These are phyloP conservation scores for Lithophane socia DNA, from an alignment of 2,888 invertebrate species.

Conservation along the genomic window DNA sequence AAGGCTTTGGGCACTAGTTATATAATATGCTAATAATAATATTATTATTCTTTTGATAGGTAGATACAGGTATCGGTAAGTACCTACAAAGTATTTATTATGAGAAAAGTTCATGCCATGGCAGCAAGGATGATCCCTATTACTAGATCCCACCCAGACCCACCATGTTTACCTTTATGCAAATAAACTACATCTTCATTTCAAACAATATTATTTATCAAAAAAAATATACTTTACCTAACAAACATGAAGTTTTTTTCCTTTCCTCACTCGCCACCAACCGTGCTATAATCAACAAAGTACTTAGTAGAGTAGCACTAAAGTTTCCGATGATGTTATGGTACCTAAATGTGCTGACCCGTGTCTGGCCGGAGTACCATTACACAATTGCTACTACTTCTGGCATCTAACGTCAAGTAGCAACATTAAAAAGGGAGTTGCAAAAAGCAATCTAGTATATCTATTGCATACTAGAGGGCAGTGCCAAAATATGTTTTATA, in stretches of 20 bases:
- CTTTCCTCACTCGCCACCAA: neutral
- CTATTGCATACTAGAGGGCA: slow-evolving; percentile 32
- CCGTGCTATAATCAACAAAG: neutral
- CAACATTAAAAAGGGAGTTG: neutral
- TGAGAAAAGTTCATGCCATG: too few relatives aligned
- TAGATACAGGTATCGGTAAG: neutral
- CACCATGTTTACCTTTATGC: neutral
- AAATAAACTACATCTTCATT: neutral
- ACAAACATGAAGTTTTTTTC: neutral
- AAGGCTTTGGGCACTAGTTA: neutral
- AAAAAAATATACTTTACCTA: too few relatives aligned
- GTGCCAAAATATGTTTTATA: neutral
- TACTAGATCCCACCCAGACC: neutral
- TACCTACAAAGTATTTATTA: too few relatives aligned
- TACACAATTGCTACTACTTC: neutral
- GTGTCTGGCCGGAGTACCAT: neutral
- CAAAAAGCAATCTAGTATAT: neutral
- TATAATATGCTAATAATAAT: neutral
- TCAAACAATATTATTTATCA: too few relatives aligned
- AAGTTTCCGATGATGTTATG: too few relatives aligned
- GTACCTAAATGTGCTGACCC: neutral
- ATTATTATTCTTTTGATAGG: neutral
- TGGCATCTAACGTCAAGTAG: slow-evolving; percentile 42
- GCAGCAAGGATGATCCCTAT: neutral
- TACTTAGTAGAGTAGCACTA: neutral